Base-by-base conservation (phyloP, 2,888 invertebrate species). In the Chrysolina americana region DNA sequence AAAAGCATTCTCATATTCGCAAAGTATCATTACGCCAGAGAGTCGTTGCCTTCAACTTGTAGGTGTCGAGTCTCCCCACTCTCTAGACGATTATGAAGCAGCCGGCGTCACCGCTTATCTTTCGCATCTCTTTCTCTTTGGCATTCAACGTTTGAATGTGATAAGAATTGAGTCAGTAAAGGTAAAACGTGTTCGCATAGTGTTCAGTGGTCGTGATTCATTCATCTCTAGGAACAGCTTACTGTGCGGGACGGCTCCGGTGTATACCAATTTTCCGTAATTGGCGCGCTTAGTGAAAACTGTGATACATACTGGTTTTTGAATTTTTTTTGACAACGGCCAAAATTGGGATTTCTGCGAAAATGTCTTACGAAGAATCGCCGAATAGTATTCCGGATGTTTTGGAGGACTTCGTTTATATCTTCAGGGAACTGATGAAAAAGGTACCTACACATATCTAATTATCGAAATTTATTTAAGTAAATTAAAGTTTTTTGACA, bases 281-380 rank as follows among this genome's bases (percentile, higher is more conserved):
- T 53, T 53, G 21, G 53, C 19, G 11, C 53, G 53, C 5, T 4
- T n/a, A 65, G 47, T 47, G 47, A 21, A 19, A 65, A 48, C 11
- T 41, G 65, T 48, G 65, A 64, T 64, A 44, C 17, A 6, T 41
- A 17, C 23, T 19, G 11, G 2, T 11, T 65, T 65, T 23, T 19
- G 17, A 17, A 19, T 10, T 4, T 28, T 48, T 28, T 44, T 65
- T 47, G 8, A 28, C 59, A 10, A 36, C 59, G n/a, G 28, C 17
- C 17, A 50, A 36, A 23, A 41, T 63, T 63, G 28, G 36, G 19
- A 15, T 28, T 50, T 64, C 53, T 71, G 73, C 70, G 28, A 91
- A 89, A 86, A 92, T 94, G 92, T 91, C 92, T 85, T 93, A 93
- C 85, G 90, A 92, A 86, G 93, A 92, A 86, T 87, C 92, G 41